A percentile compares a stretch with the other conserved stretches of the same genome.
Conservation (phyloP, 2,888 invertebrate species). For the Lycophotia porphyrea region DNA sequence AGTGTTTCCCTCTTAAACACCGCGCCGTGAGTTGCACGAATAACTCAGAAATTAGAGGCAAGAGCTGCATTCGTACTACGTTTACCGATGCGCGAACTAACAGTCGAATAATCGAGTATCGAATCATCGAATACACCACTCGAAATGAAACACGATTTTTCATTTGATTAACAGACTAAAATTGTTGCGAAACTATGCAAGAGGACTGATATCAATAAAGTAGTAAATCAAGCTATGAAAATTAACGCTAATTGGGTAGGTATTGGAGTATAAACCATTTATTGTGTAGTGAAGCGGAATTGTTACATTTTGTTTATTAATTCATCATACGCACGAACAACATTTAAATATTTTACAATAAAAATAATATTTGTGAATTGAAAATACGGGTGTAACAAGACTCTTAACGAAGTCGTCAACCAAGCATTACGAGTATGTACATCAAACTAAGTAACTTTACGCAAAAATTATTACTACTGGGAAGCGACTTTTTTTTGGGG, state of each 20-base stretch:
- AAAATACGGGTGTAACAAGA: too few species aligned
- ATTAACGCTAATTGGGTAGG: constrained; percentile 43
- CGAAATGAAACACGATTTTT: constrained; percentile 27
- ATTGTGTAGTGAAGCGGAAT: constrained; percentile 13
- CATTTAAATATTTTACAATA: background rate
- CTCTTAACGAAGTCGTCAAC: too few species aligned
- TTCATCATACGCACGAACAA: background rate
- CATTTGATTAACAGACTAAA: constrained; percentile 39
- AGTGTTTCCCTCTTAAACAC: constrained; percentile 68
- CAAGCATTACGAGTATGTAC: too few species aligned
- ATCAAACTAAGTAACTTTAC: too few species aligned
- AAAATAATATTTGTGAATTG: constrained; percentile 1
- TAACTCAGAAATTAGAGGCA: constrained; percentile 70
- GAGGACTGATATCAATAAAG: constrained; percentile 44
- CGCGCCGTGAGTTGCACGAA: constrained; percentile 79
- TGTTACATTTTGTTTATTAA: constrained; percentile 12
- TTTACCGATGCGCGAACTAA: constrained; percentile 31
- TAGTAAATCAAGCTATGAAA: constrained; percentile 35
- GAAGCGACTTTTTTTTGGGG: too few species aligned
- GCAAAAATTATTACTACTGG: too few species aligned
- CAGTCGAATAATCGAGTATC: constrained; percentile 49
- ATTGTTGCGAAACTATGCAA: constrained; percentile 36
- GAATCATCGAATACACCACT: constrained; percentile 46
- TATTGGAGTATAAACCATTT: constrained; percentile 36
- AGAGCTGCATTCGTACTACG: constrained; percentile 44